Evolutionary conservation across 2,888 invertebrate species (phyloP), one percentile per base, ranked within the genome.

Genomic region (Mythimna impura): DNA sequence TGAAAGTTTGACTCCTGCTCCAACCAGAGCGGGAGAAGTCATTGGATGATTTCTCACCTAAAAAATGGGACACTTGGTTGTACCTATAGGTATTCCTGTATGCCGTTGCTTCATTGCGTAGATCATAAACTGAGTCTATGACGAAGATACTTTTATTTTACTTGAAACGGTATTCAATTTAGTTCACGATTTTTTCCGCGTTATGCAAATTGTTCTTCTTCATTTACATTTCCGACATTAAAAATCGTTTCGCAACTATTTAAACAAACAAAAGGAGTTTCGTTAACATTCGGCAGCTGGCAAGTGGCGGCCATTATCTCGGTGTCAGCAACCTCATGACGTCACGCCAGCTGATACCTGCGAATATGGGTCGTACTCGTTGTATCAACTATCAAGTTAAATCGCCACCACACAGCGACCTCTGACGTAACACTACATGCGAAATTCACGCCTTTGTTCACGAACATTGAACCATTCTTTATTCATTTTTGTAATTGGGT

Each of bases 241-340:
- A 65, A 79, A 75, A 52, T n/a, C 34, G 20, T 14, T 8, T 61
- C 25, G 9, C 34, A 63, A 34, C 25, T 65, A 67, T 52, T 61
- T 34, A 66, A 58, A 60, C 9, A 66, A 69, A 69, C 66, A 78
- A 78, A 84, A 61, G 57, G 50, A 66, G 69, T 47, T 72, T 63
- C 55, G 70, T 73, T 58, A 62, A 75, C 69, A 78, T 86, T 86
- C 75, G 83, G 78, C 71, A 73, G 67, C 76, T 67, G 65, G 50
- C 64, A 65, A 71, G 61, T 65, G 14, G 58, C 61, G 57, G 55
- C 60, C 61, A 78, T 86, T 91, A 90, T 91, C 80, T 86, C 17
- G 75, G 84, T 78, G 90, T 91, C 94, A 92, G 81, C 88, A 92
- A 93, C 91, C 94, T 91, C 82, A 80, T 92, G 93, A 93, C 94